Evolutionary conservation across 2,888 invertebrate species (phyloP).

Genomic region (Quadriops clusia): DNA sequence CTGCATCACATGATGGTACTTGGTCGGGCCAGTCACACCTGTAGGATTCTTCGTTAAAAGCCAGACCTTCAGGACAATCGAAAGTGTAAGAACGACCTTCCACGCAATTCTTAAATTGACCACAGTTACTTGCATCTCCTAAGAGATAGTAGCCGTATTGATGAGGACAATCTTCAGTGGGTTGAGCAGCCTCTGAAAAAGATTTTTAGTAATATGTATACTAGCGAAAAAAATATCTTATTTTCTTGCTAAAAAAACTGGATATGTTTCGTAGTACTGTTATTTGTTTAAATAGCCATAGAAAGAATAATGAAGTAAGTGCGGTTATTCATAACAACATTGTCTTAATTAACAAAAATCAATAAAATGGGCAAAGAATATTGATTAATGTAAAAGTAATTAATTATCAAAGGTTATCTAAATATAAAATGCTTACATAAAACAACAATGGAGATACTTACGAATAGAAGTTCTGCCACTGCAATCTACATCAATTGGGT

Average conservation of each 20-base stretch:
- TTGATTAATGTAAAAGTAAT: no score
- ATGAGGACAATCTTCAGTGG: conserved; percentile 70
- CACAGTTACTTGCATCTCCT: conserved; percentile 56
- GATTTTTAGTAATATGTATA: no score
- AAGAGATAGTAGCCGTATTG: conserved; percentile 71
- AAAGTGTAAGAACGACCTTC: conserved; percentile 60
- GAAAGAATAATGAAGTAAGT: no score
- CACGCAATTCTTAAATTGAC: conserved; percentile 71
- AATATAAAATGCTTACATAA: not conserved
- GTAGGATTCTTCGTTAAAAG: conserved; percentile 48
- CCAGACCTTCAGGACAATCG: conserved; percentile 70
- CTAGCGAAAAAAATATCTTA: no score
- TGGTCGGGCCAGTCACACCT: conserved; percentile 84
- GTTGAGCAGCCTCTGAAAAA: conserved; percentile 50
- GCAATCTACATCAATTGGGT: conserved; percentile 73
- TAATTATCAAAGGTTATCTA: no score
- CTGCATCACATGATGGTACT: conserved; percentile 67
- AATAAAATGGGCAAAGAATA: no score
- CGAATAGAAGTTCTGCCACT: conserved; percentile 55
- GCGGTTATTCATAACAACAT: no score
- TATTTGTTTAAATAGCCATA: no score
- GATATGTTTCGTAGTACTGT: no score
- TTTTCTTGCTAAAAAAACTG: no score
- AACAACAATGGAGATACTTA: conserved; percentile 38
- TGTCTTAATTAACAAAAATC: no score